These are phyloP conservation scores for Antigone vipio DNA, from an alignment of 2,113 vertebrate species.

Conservation along the genomic window DNA sequence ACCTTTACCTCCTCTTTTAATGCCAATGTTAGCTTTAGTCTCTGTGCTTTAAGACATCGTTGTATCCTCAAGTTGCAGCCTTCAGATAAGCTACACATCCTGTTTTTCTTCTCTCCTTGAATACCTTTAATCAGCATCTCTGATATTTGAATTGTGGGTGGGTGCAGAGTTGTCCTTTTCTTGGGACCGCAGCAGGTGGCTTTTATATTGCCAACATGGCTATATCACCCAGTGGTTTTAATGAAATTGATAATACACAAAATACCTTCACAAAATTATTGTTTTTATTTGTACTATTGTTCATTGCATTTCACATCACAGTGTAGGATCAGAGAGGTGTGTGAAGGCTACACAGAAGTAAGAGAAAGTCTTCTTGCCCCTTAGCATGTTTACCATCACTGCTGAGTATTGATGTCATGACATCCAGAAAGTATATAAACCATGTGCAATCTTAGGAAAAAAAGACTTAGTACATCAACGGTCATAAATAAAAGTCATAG, in stretches of 20 bases:
- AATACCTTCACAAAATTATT: background rate
- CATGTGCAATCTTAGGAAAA: background rate
- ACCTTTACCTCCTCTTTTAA: background rate
- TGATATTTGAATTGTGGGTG: conserved; percentile 7
- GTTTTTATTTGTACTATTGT: background rate
- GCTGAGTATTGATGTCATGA: background rate
- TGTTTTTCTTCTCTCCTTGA: conserved; percentile 4
- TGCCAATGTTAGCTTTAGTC: background rate
- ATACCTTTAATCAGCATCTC: conserved; percentile 15
- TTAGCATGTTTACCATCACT: background rate
- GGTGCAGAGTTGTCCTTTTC: background rate
- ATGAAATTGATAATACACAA: background rate
- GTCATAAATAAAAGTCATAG: background rate
- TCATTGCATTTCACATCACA: background rate
- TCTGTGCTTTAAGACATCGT: background rate
- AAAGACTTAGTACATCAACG: background rate
- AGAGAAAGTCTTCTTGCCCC: background rate
- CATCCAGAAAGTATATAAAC: background rate
- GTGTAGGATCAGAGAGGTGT: background rate
- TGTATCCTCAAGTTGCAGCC: background rate
- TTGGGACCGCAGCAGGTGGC: background rate
- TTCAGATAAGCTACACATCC: background rate
- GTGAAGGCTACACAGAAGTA: background rate
- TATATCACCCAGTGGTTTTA: background rate
- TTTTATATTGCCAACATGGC: background rate